Base-by-base conservation (phyloP, 2,797 vertebrate species). In the Spea hammondii region DNA sequence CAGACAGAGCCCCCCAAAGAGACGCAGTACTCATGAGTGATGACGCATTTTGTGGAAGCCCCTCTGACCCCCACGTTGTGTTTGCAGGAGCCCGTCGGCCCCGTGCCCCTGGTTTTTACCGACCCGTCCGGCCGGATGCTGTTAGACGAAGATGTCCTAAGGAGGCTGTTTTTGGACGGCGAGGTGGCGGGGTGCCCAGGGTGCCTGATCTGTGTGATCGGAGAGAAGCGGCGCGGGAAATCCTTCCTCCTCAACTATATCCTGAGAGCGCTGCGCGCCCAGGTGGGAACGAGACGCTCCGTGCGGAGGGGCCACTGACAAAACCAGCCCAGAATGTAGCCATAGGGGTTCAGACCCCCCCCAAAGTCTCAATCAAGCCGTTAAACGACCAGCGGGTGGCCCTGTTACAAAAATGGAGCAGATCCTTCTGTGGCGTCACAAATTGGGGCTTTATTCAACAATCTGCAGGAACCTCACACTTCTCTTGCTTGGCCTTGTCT, bases 161-260 rank as follows among this genome's bases (percentile, higher is more conserved):
- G 72, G 10, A 54, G 55, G 7, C 77, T 70, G 8, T 82, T 82
- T 14, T 3, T 77, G 65, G 53, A 46, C 7, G 48, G 32, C 8
- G 55, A 77, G 55, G n/a, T 77, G n/a, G 48, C 74, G 0, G 32
- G 45, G 48, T 70, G 14, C 55, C 79, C 75, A 14, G 74, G 62
- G 44, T 69, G 64, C 55, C 70, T 83, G 4, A 65, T 83, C 32
- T 79, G 77, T 55, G 65, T 77, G 6, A 70, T 83, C 6, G 82
- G 82, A 14, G 77, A 83, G 73, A 76, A 73, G 57, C 49, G 82
- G 1, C 59, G 65, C 10, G 82, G 82, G 1, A 83, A 83, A 57
- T 79, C 82, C n/a, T 79, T 67, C 8, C 73, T 83, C 10, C 11
- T 83, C 64, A 83, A 83, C 59, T 83, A 79, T 50, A 76, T 83